Evolutionary conservation across 2,113 vertebrate species (phyloP).

Genomic region (Tachysurus vachellii): DNA sequence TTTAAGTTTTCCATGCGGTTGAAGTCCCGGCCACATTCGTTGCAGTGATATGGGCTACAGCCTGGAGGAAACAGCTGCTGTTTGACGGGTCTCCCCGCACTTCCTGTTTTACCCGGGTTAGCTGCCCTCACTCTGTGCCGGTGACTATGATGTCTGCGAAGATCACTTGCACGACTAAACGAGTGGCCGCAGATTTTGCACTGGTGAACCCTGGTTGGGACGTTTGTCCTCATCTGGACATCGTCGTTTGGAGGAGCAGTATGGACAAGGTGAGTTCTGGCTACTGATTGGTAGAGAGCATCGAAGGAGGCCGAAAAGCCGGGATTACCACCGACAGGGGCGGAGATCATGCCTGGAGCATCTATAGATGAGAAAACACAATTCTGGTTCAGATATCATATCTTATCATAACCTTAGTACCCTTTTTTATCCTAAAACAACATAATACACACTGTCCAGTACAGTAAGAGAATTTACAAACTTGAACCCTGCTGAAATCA

Average conservation of each 20-base stretch:
- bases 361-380: slow-evolving; percentile 22
- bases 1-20: slow-evolving; percentile 75
- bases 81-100: slow-evolving; percentile 45
- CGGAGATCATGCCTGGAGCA: slow-evolving; percentile 36
- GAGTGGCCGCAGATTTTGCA: slow-evolving; percentile 68
- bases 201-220: slow-evolving; percentile 37
- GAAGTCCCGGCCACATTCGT: slow-evolving; percentile 69
- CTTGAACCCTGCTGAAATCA: background rate
- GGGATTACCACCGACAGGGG: slow-evolving; percentile 35
- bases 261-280: slow-evolving; percentile 43
- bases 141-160: slow-evolving; percentile 65
- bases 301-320: slow-evolving; percentile 55
- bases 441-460: background rate
- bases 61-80: slow-evolving; percentile 68
- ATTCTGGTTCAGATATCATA: background rate
- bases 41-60: slow-evolving; percentile 70
- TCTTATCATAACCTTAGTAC: background rate
- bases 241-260: slow-evolving; percentile 46
- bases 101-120: background rate
- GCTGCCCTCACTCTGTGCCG: slow-evolving; percentile 56
- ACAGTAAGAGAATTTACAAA: background rate
- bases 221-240: slow-evolving; percentile 49
- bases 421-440: background rate
- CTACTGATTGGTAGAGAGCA: slow-evolving; percentile 55
- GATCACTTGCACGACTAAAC: slow-evolving; percentile 66